Evolutionary conservation across 2,113 vertebrate species (phyloP).

Genomic region (Rhadina sibilatrix): DNA sequence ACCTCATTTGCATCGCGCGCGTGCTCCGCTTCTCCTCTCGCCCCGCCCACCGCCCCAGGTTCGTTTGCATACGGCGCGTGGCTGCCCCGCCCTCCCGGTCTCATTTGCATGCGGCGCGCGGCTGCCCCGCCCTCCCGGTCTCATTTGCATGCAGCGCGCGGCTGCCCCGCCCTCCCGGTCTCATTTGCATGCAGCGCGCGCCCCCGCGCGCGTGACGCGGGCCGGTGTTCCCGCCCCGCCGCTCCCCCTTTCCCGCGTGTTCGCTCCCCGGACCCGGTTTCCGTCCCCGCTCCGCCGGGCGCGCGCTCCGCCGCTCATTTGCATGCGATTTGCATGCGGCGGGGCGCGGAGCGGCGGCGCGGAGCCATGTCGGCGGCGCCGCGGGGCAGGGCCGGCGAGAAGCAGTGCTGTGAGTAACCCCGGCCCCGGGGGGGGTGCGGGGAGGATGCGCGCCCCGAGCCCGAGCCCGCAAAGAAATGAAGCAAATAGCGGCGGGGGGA

Average conservation of each 20-base stretch:
- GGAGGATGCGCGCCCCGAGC: background rate
- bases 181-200: background rate
- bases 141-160: background rate
- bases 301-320: background rate
- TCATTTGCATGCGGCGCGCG: background rate
- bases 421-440: accelerated
- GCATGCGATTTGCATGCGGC: background rate
- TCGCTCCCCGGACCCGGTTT: accelerated
- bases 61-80: background rate
- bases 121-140: background rate
- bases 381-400: conserved; percentile 56
- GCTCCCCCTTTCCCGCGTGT: background rate
- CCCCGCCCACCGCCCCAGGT: no score
- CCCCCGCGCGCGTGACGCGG: background rate
- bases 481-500: accelerated
- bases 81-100: background rate
- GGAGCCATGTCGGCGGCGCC: conserved; percentile 59
- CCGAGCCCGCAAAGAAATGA: accelerated
- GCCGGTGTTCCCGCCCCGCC: background rate
- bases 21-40: accelerated
- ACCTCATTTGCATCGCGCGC: background rate
- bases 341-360: background rate
- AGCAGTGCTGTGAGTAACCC: conserved; percentile 77
- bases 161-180: background rate
- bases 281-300: background rate